These are phyloP conservation scores for Pygmarrhopalites habei DNA, from an alignment of 1,140 invertebrate species.

Conservation along the genomic window DNA sequence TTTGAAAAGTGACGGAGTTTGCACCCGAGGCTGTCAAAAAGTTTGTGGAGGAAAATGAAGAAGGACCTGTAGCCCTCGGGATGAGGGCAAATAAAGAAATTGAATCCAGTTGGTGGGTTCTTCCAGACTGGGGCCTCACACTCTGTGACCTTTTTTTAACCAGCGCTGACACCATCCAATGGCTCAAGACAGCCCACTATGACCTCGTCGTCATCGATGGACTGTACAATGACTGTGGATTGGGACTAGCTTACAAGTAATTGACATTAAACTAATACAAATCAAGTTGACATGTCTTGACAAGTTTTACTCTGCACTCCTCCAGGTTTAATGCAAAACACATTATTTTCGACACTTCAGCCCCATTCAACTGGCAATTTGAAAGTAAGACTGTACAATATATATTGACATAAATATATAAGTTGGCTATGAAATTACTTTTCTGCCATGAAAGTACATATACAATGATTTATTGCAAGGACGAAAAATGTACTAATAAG, in stretches of 20 bases:
- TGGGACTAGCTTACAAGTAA: slow-evolving; percentile 30
- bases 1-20: slow-evolving; percentile 27
- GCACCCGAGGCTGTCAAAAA: neutral
- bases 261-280: too few relatives aligned
- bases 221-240: slow-evolving; percentile 40
- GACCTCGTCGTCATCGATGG: slow-evolving; percentile 42
- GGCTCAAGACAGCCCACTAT: slow-evolving; percentile 18
- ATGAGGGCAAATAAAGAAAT: neutral
- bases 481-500: too few relatives aligned
- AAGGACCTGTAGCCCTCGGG: slow-evolving; percentile 5
- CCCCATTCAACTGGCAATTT: slow-evolving; percentile 6
- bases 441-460: too few relatives aligned
- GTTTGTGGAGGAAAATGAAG: neutral
- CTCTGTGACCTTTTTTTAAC: slow-evolving; percentile 5
- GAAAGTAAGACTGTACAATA: too few relatives aligned
- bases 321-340: slow-evolving; percentile 20
- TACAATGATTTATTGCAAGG: too few relatives aligned
- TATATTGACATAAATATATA: too few relatives aligned
- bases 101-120: neutral
- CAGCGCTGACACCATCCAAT: neutral
- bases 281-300: too few relatives aligned
- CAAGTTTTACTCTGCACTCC: too few relatives aligned
- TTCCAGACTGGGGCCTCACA: neutral
- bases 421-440: too few relatives aligned
- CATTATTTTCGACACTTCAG: slow-evolving; percentile 15